Evolutionary conservation across 2,797 vertebrate species (phyloP).

Genomic region (Dallia pectoralis): DNA sequence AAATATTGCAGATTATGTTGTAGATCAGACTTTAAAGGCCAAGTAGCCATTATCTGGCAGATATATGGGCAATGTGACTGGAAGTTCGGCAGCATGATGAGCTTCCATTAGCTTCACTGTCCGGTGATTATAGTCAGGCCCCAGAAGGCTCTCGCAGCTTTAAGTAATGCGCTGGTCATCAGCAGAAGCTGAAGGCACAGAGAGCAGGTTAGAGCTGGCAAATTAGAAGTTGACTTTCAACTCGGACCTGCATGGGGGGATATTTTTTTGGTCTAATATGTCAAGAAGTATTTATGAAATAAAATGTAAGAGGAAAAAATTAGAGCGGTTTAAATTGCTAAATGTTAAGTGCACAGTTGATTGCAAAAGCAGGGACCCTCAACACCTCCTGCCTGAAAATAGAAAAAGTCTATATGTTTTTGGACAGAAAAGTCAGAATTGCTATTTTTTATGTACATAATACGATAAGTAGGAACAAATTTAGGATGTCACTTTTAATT

Average conservation of each 20-base stretch:
- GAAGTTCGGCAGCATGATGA: slow-evolving; percentile 70
- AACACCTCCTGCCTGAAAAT: too few species aligned
- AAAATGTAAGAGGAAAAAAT: too few species aligned
- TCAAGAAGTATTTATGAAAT: slow-evolving; percentile 24
- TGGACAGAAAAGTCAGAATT: too few species aligned
- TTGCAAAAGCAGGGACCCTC: too few species aligned
- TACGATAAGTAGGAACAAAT: too few species aligned
- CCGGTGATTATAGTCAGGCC: slow-evolving; percentile 74
- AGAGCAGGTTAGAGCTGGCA: slow-evolving; percentile 55
- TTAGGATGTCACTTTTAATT: too few species aligned
- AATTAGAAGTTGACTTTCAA: slow-evolving; percentile 60
- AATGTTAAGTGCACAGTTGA: too few species aligned
- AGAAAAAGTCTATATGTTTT: too few species aligned
- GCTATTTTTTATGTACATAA: too few species aligned
- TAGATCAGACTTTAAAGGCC: slow-evolving; percentile 82
- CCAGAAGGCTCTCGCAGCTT: slow-evolving; percentile 65
- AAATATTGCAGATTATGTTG: slow-evolving; percentile 83
- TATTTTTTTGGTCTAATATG: slow-evolving; percentile 37
- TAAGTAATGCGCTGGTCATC: slow-evolving; percentile 73
- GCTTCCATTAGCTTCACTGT: slow-evolving; percentile 76
- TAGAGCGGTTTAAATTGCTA: too few species aligned
- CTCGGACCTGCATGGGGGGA: slow-evolving; percentile 29
- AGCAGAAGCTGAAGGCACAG: slow-evolving; percentile 53
- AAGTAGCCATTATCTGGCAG: slow-evolving; percentile 79
- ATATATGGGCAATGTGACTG: slow-evolving; percentile 77